Evolutionary conservation across 2,113 vertebrate genomes (phyloP).

Genomic region (Phylloscopus trochiloides): DNA sequence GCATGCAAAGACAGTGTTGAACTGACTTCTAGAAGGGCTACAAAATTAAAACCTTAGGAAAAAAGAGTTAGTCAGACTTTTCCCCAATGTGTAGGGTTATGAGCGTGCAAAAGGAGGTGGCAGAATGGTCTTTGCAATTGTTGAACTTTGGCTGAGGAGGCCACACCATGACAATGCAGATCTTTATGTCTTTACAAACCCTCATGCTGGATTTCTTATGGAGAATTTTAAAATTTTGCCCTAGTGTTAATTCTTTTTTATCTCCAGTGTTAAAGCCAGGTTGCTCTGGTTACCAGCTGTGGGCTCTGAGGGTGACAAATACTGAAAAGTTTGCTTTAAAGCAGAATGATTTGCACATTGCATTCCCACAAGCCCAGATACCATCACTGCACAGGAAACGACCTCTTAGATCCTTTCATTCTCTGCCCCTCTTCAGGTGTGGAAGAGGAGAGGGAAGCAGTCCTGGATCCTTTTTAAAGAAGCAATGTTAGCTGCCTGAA

Average conservation of each 20-base stretch:
- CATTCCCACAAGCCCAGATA: neutral
- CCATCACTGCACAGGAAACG: neutral
- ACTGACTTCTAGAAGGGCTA: neutral
- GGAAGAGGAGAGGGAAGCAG: neutral
- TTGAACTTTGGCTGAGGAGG: neutral
- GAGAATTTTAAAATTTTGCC: neutral
- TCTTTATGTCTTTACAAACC: neutral
- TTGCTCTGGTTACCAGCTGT: neutral
- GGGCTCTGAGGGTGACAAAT: neutral
- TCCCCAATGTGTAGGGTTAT: rapidly evolving
- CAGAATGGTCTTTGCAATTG: neutral
- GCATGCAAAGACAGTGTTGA: neutral
- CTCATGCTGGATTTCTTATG: neutral
- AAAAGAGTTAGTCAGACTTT: neutral
- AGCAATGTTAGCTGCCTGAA: neutral
- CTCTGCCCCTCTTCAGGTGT: neutral
- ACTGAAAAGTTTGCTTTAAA: neutral
- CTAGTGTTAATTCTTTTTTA: neutral
- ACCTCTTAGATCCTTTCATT: neutral
- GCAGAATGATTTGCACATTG: neutral
- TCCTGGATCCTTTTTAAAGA: neutral
- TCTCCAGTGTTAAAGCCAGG: neutral
- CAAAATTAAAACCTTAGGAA: neutral
- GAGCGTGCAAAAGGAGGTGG: neutral
- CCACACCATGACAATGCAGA: neutral